Base-by-base conservation (phyloP, 2,888 invertebrate species). In the Tridacna gigas region DNA sequence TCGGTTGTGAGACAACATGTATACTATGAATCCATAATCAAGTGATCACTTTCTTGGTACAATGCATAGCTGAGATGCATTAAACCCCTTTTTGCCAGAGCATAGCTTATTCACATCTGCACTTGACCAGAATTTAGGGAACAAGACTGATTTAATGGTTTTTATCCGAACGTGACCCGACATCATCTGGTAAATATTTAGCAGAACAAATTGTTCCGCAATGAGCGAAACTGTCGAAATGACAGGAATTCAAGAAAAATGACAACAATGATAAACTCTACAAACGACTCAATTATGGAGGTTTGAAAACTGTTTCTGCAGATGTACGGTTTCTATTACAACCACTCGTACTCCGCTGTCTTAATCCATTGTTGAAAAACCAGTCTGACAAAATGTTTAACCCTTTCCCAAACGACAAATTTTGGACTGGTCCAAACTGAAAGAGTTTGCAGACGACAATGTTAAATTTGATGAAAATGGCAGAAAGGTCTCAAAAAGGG, bases 181-280 rank as follows among this genome's bases (percentile, higher is more conserved):
- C 69, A 47, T 37, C 47, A 22, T 20, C 60, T 56, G 15, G 47
- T 48, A 47, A 65, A 45, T 80, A 85, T 85, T 60, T 85, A 51
- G 85, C 85, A 80, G 82, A 85, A 85, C 85, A 79, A 85, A 85
- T 85, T 85, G 82, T 74, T 26, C 77, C 66, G 74, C 77, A 80
- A 82, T 85, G 74, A 85, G 63, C 71, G 60, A 66, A 63, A 75
- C 69, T 73, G 66, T 60, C 63, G 77, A 79, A 82, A 82, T 77
- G 82, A 69, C 74, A 51, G 77, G 81, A 79, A 84, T 84, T 66
- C 66, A 13, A 48, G 73, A 73, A 73, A 71, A 73, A 81, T 81
- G 78, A 66, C 69, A 75, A 78, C 74, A 71, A 84, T 81, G 78
- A 63, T 78, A 78, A 75, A 81, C 80, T 78, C 48, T 77, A 66